Base-by-base conservation (phyloP, 2,113 vertebrate species). In the Taurulus bubalis region DNA sequence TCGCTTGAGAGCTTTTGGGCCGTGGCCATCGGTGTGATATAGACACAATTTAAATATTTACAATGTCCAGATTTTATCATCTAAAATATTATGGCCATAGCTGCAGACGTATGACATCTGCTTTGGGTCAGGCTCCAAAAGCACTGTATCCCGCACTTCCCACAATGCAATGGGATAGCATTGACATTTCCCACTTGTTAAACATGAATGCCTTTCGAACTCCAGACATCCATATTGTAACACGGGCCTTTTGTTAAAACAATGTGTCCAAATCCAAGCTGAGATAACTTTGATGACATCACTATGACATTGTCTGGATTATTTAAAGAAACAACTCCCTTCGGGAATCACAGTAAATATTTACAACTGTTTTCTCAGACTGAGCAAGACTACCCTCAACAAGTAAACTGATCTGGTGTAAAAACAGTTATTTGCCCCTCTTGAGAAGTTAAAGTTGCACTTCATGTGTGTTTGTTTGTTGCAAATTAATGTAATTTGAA, bases 11-110 rank as follows among this genome's bases (percentile, higher is more conserved):
- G 55, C 45, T 76, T 73, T 73, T 77, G 70, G 77, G 59, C n/a
- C 16, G 56, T 22, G 38, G 80, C 78, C 72, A 82, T 55, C 11
- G 16, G 34, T 78, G 62, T 26, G 38, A 71, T 58, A 6, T 58
- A 6, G 59, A 84, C 62, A 66, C 45, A 63, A 65, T 75, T 56
- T 28, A 77, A 49, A 47, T 36, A 32, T 86, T 77, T 62, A 76
- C 60, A 53, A 32, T 63, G 40, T 71, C 30, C 65, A 83, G 20
- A 79, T 79, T 75, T 71, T 26, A 72, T 11, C 34, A 6, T 51
- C 28, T 62, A 71, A 71, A 58, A 49, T 28, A 62, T n/a, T 18
- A 20, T 75, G 28, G 9, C 64, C 12, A 30, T 14, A 58, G 20
- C 2, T 42, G 34, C 11, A 53, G 14, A 36, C 59, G 71, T 0